Base-by-base conservation (phyloP, 1,140 invertebrate species). In the Asbolus verrucosus region DNA sequence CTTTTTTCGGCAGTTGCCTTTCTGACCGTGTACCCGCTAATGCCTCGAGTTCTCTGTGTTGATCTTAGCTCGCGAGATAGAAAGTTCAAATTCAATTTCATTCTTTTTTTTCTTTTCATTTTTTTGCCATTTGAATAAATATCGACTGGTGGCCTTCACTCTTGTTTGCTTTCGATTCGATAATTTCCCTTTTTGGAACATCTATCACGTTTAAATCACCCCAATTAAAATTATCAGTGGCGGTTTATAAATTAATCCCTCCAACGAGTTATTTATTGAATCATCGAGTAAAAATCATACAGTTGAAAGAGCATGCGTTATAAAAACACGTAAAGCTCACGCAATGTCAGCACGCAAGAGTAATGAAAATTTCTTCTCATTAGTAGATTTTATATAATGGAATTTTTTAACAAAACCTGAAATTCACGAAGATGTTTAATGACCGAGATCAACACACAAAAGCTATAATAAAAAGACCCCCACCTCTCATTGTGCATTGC, bases 351-450 rank as follows among this genome's bases (percentile, higher is more conserved):
- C 59, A 62, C 59, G 59, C 59, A 62, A 62, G 59, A 36, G 30
- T 62, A 63, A 63, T 63, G 61, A 63, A 63, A 41, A 63, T 33
- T 38, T 39, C 39, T 63, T 41, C 61, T 63, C 36, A 63, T 63
- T 63, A 63, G 33, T 36, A 36, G 19, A 36, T 27, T 63, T 63
- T 63, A 41, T 41, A 41, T 63, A 63, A 63, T 63, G 61, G 33
- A 41, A 63, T 63, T 63, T 63, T 63, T 63, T 41, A 41, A 41
- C 60, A 63, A 38, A 36, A 63, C 8, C 11, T 8, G 13, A 21
- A 54, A 54, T 54, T 54, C 16, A 4, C 46, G 18, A 14, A 19
- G 46, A 54, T 54, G 27, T 21, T 54, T 18, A 54, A 54, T 54
- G 46, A 27, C 46, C 46, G 46, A 54, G 46, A 54, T 54, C 27